Base-by-base conservation (phyloP, 2,888 invertebrate species). In the Horisme vitalbata region DNA sequence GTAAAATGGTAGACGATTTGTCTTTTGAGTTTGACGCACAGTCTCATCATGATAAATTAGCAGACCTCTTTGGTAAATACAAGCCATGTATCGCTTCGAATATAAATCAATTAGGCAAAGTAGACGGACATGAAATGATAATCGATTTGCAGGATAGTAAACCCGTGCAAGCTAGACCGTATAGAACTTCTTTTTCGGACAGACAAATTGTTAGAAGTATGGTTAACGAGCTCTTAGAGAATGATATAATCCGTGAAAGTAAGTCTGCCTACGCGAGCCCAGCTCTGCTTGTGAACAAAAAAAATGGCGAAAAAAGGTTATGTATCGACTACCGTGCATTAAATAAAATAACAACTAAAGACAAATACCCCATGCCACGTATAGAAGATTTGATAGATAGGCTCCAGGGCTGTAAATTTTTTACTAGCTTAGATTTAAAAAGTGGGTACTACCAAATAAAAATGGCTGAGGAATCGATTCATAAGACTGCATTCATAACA, bases 191-290 rank as follows among this genome's bases (percentile, higher is more conserved):
- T 7, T 7, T 7, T 8, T 21, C 21, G 3, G 21, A 21, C 7
- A 4, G 21, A 8, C 4, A 21, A 21, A 21, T 21, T 8, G 21
- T 21, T 7, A 10, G 33, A 4, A 21, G 21, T 2, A 21, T 33
- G 5, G 10, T 21, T 11, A 15, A 33, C 8, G 21, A 33, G 3
- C 21, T 33, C 2, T 21, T 33, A 8, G 15, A 33, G 15, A 33
- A 33, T 10, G 21, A 12, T 3, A 33, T 33, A 21, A 21, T 33
- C 8, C 21, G 7, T 8, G 20, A 33, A 4, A 33, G 33, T 21
- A 21, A 21, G 7, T 33, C 33, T n/a, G 21, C 33, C 3, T 33
- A 33, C 12, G 33, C 33, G 2, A 33, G 33, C 12, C 33, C 33
- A 2, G 21, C 20, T 0, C 10, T 33, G 4, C n/a, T 33, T 2